Percentiles rank a stretch among this genome's conserved stretches.
phyloP scores from a whole-genome alignment of 2,113 vertebrate genomes.

The Hypanus sabinus region DNA sequence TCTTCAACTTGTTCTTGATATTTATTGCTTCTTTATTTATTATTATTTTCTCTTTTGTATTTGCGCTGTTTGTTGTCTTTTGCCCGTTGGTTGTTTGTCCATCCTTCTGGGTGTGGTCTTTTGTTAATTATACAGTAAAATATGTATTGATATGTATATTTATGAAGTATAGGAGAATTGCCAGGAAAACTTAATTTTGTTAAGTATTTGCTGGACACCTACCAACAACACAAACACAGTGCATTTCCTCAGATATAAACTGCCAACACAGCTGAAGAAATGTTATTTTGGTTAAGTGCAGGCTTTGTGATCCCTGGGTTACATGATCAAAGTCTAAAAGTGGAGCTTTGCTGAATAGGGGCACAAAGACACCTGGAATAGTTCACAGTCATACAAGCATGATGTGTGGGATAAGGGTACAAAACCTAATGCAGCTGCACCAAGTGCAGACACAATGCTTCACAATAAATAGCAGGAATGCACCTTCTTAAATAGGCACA shows the following conservation, averaged over 20 bases:
- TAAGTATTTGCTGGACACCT: background rate
- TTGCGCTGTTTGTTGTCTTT: too few relatives aligned
- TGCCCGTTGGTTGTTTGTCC: background rate
- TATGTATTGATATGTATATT: background rate
- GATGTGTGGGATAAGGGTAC: slow-evolving; percentile 34
- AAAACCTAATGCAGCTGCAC: slow-evolving; percentile 14
- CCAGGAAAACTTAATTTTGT: background rate
- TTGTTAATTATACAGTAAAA: background rate
- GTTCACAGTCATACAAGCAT: slow-evolving; percentile 28
- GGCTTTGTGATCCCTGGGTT: background rate
- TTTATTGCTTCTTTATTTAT: too few relatives aligned
- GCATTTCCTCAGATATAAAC: background rate
- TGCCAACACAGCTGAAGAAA: slow-evolving; percentile 3
- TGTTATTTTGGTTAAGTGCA: background rate
- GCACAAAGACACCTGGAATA: slow-evolving; percentile 33
- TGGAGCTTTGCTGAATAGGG: slow-evolving; percentile 9
- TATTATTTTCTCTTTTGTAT: too few relatives aligned
- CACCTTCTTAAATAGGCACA: slow-evolving; percentile 14
- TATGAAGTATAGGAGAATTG: background rate
- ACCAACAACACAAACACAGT: background rate
- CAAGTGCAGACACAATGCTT: slow-evolving; percentile 1
- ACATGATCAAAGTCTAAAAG: slow-evolving; percentile 25
- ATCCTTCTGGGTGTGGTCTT: too few relatives aligned
- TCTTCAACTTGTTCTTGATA: too few relatives aligned
- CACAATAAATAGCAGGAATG: slow-evolving; percentile 22